Conservation (phyloP, 2,797 vertebrate genomes). For the Malacoraja senta region DNA sequence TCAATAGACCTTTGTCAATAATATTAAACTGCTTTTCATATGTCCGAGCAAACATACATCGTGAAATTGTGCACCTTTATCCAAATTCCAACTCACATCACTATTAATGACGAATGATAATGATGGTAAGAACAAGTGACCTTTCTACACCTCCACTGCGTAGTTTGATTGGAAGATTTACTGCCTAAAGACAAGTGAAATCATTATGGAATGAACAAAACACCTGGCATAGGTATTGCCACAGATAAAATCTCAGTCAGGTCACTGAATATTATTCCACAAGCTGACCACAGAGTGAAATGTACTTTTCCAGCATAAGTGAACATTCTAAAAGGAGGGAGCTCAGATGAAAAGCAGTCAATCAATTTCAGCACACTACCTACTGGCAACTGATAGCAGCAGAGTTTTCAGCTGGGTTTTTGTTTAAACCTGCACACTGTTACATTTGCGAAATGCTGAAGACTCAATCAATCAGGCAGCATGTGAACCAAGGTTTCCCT, state of each 20-base stretch:
- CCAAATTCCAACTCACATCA: background rate
- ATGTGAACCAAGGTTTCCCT: constrained; percentile 29
- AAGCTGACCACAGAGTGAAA: background rate
- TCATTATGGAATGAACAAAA: constrained; percentile 7
- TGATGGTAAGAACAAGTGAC: background rate
- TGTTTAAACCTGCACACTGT: constrained; percentile 16
- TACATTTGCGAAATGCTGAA: background rate
- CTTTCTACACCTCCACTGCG: background rate
- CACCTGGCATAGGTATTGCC: constrained; percentile 30
- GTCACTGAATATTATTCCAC: background rate
- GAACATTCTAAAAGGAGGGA: background rate
- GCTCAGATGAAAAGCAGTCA: background rate
- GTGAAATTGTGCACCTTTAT: background rate
- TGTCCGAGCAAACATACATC: background rate
- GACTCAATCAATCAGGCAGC: constrained; percentile 28
- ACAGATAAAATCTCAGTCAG: constrained; percentile 4
- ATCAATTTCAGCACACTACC: constrained; percentile 10
- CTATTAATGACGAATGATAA: background rate
- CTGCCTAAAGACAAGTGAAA: constrained; percentile 15
- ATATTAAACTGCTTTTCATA: background rate
- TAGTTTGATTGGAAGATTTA: background rate
- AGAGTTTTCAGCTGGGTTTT: constrained; percentile 6
- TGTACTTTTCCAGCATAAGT: background rate
- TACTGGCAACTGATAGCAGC: constrained; percentile 14
- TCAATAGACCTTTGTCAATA: background rate